Base-by-base conservation (phyloP, 2,113 vertebrate genomes). In the Thunnus maccoyii region DNA sequence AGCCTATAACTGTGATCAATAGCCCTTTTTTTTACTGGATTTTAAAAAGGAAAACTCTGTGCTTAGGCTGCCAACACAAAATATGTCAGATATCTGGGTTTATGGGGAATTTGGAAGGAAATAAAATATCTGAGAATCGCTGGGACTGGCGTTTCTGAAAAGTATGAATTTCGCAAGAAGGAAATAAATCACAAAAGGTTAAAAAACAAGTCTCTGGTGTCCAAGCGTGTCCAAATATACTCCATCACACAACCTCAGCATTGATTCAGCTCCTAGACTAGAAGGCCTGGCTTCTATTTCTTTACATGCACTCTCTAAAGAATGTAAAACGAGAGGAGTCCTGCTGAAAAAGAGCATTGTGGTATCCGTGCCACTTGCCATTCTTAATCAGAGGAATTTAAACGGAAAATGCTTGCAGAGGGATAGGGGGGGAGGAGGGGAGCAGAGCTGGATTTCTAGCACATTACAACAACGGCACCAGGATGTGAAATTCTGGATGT, bases 301-400 rank as follows among this genome's bases (percentile, higher is more conserved):
- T 85, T 86, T 76, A 77, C 76, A 66, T 66, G 79, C 78, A 86
- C 82, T 83, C 83, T 87, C 52, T 55, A 86, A 92, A 93, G 86
- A 92, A 93, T 86, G 83, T 83, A 84, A 90, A 80, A 80, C 15
- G 72, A 88, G 88, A 79, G 36, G 83, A 78, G 71, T 65, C 70
- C 60, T 62, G 71, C 52, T 86, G 85, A 89, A 89, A 89, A 88
- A 86, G 82, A 86, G 89, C 92, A 90, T 94, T 94, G 91, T 93
- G 88, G 86, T 80, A 87, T 91, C 87, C 55, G 79, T 90, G 92
- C 91, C 90, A 92, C 91, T 94, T 93, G 92, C 89, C 91, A 85
- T 90, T 92, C 87, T 84, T 85, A 93, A 91, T 92, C 90, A 88
- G 79, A 88, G 85, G 85, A 91, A 93, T 94, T 93, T 90, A 91